Conservation (phyloP, 2,888 invertebrate genomes). For the Apodemia duryi region DNA sequence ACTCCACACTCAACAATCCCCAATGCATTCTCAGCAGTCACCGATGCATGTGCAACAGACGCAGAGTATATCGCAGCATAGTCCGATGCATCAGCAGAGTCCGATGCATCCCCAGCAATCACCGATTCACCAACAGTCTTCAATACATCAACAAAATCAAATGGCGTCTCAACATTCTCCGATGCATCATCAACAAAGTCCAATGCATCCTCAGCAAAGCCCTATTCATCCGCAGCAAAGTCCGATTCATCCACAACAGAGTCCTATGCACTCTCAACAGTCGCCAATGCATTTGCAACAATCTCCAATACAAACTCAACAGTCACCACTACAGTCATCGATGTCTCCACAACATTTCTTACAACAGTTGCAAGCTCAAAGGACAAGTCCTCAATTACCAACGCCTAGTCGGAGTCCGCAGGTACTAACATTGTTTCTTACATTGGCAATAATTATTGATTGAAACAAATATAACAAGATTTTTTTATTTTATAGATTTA, state of each 20-base stretch:
- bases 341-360: constrained; percentile 47
- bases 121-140: constrained; percentile 48
- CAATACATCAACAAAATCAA: constrained; percentile 44
- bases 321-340: constrained; percentile 47
- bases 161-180: constrained; percentile 53
- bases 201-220: constrained; percentile 52
- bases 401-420: constrained; percentile 73
- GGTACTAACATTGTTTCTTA: constrained; percentile 37
- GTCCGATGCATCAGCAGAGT: constrained; percentile 47
- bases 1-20: constrained; percentile 60
- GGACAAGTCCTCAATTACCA: constrained; percentile 69
- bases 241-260: constrained; percentile 53
- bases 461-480: background rate
- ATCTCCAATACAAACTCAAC: constrained; percentile 55
- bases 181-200: constrained; percentile 55
- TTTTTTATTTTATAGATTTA: constrained; percentile 55
- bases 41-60: constrained; percentile 59
- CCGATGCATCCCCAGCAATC: constrained; percentile 50
- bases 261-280: constrained; percentile 49
- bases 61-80: constrained; percentile 49
- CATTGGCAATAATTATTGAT: background rate
- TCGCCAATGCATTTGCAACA: constrained; percentile 46
- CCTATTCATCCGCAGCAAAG: constrained; percentile 56
- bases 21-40: constrained; percentile 61
- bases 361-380: constrained; percentile 62